These are phyloP conservation scores for Anoplopoma fimbria DNA, from an alignment of 2,113 vertebrate species.

Conservation along the genomic window DNA sequence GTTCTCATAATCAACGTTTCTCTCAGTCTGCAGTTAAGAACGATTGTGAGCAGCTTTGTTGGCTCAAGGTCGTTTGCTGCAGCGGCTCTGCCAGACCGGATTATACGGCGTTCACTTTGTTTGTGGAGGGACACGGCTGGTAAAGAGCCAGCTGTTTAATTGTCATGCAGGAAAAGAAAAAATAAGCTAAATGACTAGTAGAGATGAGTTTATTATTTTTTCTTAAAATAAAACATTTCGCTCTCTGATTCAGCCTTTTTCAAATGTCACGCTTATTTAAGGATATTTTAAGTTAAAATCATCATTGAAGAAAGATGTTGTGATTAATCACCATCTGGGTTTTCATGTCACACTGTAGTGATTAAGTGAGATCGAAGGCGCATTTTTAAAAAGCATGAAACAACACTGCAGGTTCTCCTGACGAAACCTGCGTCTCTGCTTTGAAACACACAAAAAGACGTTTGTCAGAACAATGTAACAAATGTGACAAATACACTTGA, in stretches of 20 bases:
- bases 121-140: neutral
- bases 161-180: neutral
- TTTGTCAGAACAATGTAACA: neutral
- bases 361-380: neutral
- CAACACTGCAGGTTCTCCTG: neutral
- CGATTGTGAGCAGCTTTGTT: neutral
- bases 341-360: neutral
- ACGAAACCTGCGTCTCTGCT: too few relatives aligned
- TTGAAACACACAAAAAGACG: neutral
- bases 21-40: too few relatives aligned
- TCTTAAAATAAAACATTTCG: neutral
- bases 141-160: slow-evolving; percentile 22
- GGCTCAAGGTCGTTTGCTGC: neutral
- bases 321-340: neutral
- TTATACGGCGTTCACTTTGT: neutral
- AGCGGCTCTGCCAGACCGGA: too few relatives aligned
- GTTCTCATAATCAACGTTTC: neutral
- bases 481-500: neutral
- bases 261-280: neutral
- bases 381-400: neutral
- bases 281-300: neutral
- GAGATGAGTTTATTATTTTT: slow-evolving; percentile 1
- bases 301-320: neutral
- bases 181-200: neutral
- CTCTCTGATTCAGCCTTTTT: neutral